Conservation (phyloP, 2,888 invertebrate genomes). For the Agrochola macilenta region DNA sequence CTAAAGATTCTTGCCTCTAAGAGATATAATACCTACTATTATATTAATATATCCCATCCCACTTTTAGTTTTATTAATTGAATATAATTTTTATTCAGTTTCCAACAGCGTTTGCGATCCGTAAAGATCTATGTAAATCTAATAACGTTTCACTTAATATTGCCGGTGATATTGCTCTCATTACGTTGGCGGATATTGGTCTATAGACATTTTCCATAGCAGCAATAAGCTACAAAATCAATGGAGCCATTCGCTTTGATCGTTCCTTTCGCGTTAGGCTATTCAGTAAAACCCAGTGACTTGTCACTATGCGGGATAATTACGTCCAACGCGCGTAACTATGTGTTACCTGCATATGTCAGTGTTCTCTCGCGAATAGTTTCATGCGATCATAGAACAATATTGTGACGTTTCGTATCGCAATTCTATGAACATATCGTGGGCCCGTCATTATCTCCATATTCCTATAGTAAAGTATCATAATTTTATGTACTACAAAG, state of each 20-base stretch:
- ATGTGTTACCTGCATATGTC: slow-evolving; percentile 38
- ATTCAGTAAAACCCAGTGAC: slow-evolving; percentile 54
- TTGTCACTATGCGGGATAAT: slow-evolving; percentile 47
- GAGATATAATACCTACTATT: not conserved
- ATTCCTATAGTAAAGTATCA: slow-evolving; percentile 8
- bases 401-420: slow-evolving; percentile 13
- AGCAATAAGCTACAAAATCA: slow-evolving; percentile 53
- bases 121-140: slow-evolving; percentile 27
- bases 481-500: not conserved
- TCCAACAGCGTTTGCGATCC: not conserved
- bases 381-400: slow-evolving; percentile 40
- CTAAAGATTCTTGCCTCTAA: not conserved
- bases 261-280: slow-evolving; percentile 46
- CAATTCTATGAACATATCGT: slow-evolving; percentile 13
- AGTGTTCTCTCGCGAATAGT: slow-evolving; percentile 48
- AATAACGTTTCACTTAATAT: slow-evolving; percentile 28
- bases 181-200: slow-evolving; percentile 24
- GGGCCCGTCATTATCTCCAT: not conserved
- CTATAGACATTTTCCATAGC: slow-evolving; percentile 29
- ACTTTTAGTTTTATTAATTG: not conserved
- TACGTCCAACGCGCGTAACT: slow-evolving; percentile 50
- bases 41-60: not conserved
- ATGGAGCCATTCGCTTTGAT: slow-evolving; percentile 48
- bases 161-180: slow-evolving; percentile 15
- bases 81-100: not conserved